Evolutionary conservation across 23 tunicate species (phyloP), one percentile per base, ranked within the genome.

Genomic region (Ciona savignyi): DNA sequence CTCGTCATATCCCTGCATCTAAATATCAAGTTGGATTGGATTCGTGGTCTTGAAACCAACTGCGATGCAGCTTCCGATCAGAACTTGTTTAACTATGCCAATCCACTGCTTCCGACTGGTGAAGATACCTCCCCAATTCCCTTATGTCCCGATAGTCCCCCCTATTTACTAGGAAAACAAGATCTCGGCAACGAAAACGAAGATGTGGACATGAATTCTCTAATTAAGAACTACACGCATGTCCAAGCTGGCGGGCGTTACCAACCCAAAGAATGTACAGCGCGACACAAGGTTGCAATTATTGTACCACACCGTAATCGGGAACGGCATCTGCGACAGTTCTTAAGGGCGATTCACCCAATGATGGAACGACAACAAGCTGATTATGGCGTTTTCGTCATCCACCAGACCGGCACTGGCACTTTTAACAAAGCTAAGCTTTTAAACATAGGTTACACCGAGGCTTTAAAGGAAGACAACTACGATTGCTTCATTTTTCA

Each of bases 401-500:
- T 90, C 20, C 83, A 85, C 25, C 90, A 84, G 26, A 23, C 80
- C 20, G 97, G 89, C 69, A 90, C 73, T 21, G 86, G 67, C 23
- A 84, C 79, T 27, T 90, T 90, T 73, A 90, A 84, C 74, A 85
- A 85, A 74, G 97, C 97, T 23, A 84, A 75, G 77, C 77, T 90
- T 34, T 65, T 90, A 34, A 90, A 90, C 34, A 80, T 80, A 42
- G 97, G 97, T 0, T 85, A 75, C 66, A 72, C 33, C 15, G 89
- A 90, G 56, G 85, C 84, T 51, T 62, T 72, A 27, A 80, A 85
- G 70, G 85, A 85, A 23, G 83, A 75, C 28, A 65, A 66, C 30
- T 86, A 77, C 81, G 89, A 93, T 61, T 93, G 98, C 75, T 93
- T 76, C 74, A 77, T 93, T 35, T 93, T 93, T 63, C 98, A 93